Base-by-base conservation (phyloP, 2,113 vertebrate species). In the Marcusenius ussheri region DNA sequence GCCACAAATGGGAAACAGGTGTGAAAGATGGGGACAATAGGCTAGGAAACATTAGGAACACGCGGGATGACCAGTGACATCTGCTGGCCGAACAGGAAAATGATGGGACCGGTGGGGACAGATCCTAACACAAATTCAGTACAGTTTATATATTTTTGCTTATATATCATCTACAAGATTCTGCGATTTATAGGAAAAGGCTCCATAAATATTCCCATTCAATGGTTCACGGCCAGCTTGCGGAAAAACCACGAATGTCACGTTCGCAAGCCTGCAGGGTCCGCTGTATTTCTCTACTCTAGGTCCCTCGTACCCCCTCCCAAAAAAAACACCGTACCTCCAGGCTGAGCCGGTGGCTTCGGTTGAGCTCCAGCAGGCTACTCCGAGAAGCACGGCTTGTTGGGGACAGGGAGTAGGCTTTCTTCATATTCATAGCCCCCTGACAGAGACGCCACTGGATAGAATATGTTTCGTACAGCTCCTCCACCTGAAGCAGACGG, bases 381-480 rank as follows among this genome's bases (percentile, higher is more conserved):
- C 98, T 98, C 2, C 97, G 95, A 92, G 98, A 98, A 24, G 97
- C 98, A 50, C 97, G 96, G 90, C 95, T 97, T 66, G 96, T 95
- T 0, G 98, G 97, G 15, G 96, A 95, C 53, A 96, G 91, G 11
- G 96, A 95, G 92, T 98, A 99, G 19, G 98, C 98, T 2, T 94
- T 96, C 92, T 97, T 98, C 98, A 99, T 99, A 94, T 98, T 98
- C 83, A 95, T 92, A 3, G 97, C 98, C 0, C 98, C 98, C 35
- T 98, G 96, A 24, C 97, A 95, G 88, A 99, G 94, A 51, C 97
- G 95, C 96, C 97, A 98, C 94, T 98, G 98, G 92, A 99, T 95
- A 53, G 97, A 97, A 11, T 99, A 99, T 0, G 96, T 95, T 93
- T 99, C 98, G 19, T 97, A 98, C n/a, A 99, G 95, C 91, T 99